A percentile compares a stretch with the other conserved stretches of the same genome.
phyloP scores from a whole-genome alignment of 35 echinoderm and acorn worm species.

The Ophioderma brevispina region DNA sequence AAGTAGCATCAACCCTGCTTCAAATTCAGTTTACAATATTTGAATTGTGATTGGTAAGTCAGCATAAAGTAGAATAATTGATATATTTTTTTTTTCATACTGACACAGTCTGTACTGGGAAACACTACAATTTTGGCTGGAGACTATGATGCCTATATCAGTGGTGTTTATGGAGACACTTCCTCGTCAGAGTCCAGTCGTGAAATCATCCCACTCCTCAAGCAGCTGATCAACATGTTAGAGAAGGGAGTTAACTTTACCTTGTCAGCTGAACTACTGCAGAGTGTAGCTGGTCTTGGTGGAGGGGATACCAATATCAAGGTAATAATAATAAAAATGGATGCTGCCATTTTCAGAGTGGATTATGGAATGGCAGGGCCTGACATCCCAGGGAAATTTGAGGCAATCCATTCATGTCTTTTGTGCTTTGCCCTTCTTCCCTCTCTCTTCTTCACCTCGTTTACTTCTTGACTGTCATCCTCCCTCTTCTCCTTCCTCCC shows the following conservation, averaged over 20 bases:
- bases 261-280: conserved; percentile 57
- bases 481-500: too few species aligned
- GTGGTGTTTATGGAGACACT: conserved; percentile 91
- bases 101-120: conserved; percentile 58
- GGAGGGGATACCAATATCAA: conserved; percentile 18
- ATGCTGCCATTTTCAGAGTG: too few species aligned
- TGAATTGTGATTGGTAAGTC: too few species aligned
- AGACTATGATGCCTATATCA: conserved; percentile 91
- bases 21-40: too few species aligned
- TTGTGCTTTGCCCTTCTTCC: too few species aligned
- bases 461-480: too few species aligned
- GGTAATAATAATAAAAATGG: background rate
- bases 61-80: too few species aligned
- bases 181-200: conserved; percentile 68
- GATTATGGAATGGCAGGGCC: too few species aligned
- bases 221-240: conserved; percentile 89
- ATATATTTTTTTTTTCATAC: background rate
- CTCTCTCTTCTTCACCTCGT: too few species aligned
- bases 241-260: conserved; percentile 90
- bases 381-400: too few species aligned
- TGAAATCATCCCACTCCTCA: conserved; percentile 90
- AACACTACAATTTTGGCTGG: conserved; percentile 83
- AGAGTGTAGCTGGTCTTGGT: conserved; percentile 8
- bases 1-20: too few species aligned
- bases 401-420: too few species aligned